Evolutionary conservation across 2,888 invertebrate species (phyloP).

Genomic region (Lobophora halterata): DNA sequence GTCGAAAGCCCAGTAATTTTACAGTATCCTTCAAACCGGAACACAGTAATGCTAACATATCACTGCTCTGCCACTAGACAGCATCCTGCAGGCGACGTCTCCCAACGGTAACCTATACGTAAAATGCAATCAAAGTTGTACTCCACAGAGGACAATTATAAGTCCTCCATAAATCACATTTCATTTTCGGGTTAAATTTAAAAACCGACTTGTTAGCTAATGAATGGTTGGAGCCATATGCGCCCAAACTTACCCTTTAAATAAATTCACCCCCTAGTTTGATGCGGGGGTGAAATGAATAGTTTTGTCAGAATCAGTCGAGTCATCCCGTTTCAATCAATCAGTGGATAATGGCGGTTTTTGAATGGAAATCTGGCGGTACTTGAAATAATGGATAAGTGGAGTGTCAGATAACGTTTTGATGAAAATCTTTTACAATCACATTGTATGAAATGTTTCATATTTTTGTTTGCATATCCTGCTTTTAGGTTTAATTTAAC

Average conservation of each 20-base stretch:
- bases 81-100: too few species aligned
- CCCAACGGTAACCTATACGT: too few species aligned
- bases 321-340: conserved; percentile 33
- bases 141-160: conserved; percentile 1
- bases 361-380: conserved; percentile 20
- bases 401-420: conserved; percentile 8
- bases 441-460: too few species aligned
- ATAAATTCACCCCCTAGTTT: conserved; percentile 24
- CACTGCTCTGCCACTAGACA: too few species aligned
- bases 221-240: conserved; percentile 30
- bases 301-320: conserved; percentile 31
- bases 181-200: conserved; percentile 6
- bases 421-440: too few species aligned
- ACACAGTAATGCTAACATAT: too few species aligned
- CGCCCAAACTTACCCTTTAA: conserved; percentile 25
- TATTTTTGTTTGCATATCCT: too few species aligned
- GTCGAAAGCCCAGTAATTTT: too few species aligned
- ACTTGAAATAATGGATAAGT: conserved; percentile 20
- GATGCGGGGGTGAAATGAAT: conserved; percentile 27
- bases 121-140: not conserved
- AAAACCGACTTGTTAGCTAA: conserved; percentile 24
- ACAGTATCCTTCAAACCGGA: too few species aligned
- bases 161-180: conserved; percentile 10
- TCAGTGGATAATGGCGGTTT: conserved; percentile 26
- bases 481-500: too few species aligned